Base-by-base conservation (phyloP, 2,888 invertebrate species). In the Prenolepis imparis region DNA sequence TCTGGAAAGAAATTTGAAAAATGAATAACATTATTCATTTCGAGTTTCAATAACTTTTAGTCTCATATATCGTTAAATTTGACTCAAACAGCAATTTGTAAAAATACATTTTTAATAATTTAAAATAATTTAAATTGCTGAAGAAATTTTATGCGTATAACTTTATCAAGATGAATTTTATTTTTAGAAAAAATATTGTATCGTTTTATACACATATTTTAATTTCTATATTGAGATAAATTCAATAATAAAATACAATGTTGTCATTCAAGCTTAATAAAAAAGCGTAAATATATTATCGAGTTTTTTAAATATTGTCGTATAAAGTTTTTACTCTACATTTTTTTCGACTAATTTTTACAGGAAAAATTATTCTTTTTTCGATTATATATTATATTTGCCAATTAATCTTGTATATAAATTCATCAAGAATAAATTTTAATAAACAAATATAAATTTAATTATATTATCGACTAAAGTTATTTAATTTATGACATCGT, bases 401-500 rank as follows among this genome's bases (percentile, higher is more conserved):
- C 48, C 48, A 48, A 48, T 48, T 18, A 1, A 48, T 48, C 18
- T 18, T n/a, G 2, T 28, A 5, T 39, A 9, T 5, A 6, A 24
- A 18, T 24, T 57, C 3, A n/a, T 24, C 21, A 11, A 59, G 39
- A 73, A 73, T 61, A 12, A 24, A 24, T 73, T 73, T 73, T 24
- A 41, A 39, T 28, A 39, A 41, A 39, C 39, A 15, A 12, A 39
- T 73, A n/a, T 39, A 41, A 73, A 39, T 73, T 72, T 59, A 18
- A 57, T 36, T 18, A 41, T 59, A 41, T 59, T 61, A 73, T 59
- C 39, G 72, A 41, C 39, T 61, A n/a, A 28, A 39, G 61, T 24
- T 73, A 24, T 18, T 41, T 73, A 73, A 59, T 61, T 61, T 41
- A 63, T 41, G 28, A 12, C 18, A 36, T 39, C 41, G 39, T 73